Base-by-base conservation (phyloP, 1,140 invertebrate species). In the Drosophila athabasca region DNA sequence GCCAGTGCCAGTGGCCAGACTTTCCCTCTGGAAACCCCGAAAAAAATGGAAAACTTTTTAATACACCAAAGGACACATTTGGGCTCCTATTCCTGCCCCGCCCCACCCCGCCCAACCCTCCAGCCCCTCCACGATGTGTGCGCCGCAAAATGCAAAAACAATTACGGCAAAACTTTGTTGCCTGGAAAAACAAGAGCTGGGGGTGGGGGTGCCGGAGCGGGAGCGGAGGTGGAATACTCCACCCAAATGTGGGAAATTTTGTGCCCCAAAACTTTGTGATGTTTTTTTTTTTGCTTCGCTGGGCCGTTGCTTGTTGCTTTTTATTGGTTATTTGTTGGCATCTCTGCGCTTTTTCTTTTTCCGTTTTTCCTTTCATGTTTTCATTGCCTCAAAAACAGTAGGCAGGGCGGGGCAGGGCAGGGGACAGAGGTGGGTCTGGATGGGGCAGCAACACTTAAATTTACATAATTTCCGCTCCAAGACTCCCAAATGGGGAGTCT, bases 51-150 rank as follows among this genome's bases (percentile, higher is more conserved):
- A 87, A 87, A 88, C 82, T 88, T 87, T 87, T 87, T 87, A 87
- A 87, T 87, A 87, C 82, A 87, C 82, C 83, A 87, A 87, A 87
- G 82, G 82, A 87, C 82, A 87, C 82, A 87, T 87, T 87, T 88
- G 82, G 78, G 83, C 83, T 62, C 61, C 54, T 43, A 57, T 44
- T 44, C 54, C 61, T 55, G 54, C 60, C 65, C 46, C 43, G 15
- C 22, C 7, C 61, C 52, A 26, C 65, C n/a, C 17, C 17, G 17
- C 17, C 17, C 17, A 19, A 1, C 17, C 17, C 17, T 19, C 17
- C 17, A 19, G 17, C 17, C 17, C 17, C 17, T 1, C 17, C 35
- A 39, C 35, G 69, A 50, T 81, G 80, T 59, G 75, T 60, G 79
- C 52, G 79, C 78, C 83, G 52, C 79, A 88, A 75, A 87, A 87